A percentile compares a stretch with the other conserved stretches of the same genome.
Evolutionary conservation across 2,888 invertebrate genomes (phyloP).

Genomic region (Phasia obesa): DNA sequence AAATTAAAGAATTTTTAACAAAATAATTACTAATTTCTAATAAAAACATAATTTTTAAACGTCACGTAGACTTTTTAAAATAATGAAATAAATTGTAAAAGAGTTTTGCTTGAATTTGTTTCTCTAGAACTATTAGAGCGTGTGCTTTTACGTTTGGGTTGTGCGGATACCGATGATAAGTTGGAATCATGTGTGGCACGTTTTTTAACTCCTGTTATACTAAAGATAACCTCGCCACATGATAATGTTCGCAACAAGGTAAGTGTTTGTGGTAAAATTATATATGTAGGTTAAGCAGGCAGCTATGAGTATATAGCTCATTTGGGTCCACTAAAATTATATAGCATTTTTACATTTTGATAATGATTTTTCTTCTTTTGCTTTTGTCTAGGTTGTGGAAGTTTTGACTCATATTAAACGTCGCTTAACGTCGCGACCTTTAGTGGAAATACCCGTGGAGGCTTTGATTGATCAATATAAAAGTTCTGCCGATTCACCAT

Average conservation of each 20-base stretch:
- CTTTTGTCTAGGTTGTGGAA: conserved; percentile 90
- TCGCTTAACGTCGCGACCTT: conserved; percentile 91
- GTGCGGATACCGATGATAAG: conserved; percentile 94
- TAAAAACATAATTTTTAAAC: not conserved
- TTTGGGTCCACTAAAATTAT: too few relatives aligned
- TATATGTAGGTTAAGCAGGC: too few relatives aligned
- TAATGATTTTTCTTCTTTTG: not conserved
- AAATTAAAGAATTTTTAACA: conserved; percentile 37
- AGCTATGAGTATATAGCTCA: too few relatives aligned
- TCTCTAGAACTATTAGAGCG: conserved; percentile 91
- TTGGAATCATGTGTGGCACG: conserved; percentile 90
- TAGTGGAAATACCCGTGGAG: conserved; percentile 93
- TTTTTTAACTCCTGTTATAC: conserved; percentile 93
- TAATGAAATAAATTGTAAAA: not conserved
- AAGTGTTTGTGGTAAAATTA: conserved; percentile 50
- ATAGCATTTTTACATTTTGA: not conserved
- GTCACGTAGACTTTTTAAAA: not conserved
- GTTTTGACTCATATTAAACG: conserved; percentile 95
- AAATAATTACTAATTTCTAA: conserved; percentile 9
- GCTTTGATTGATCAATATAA: conserved; percentile 91
- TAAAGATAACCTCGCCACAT: conserved; percentile 94
- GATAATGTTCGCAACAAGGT: conserved; percentile 90
- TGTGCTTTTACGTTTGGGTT: conserved; percentile 93
- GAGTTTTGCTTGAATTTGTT: not conserved
- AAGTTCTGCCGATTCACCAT: conserved; percentile 86